A percentile compares a stretch with the other conserved stretches of the same genome.
Conservation (phyloP, 2,888 invertebrate genomes). For the Troides helena region DNA sequence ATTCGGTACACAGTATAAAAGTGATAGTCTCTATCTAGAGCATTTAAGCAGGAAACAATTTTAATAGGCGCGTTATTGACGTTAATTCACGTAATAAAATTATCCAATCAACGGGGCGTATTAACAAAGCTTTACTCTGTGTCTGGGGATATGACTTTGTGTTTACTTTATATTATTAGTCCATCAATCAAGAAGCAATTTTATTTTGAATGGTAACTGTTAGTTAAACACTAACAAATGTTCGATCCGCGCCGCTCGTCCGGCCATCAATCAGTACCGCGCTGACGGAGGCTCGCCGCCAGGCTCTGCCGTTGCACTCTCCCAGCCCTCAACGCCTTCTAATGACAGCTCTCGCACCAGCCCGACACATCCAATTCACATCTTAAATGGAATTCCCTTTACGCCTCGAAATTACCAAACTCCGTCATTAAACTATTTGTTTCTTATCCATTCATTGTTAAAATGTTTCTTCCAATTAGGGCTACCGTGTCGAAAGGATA, state of each 20-base stretch:
- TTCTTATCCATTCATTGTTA: constrained; percentile 72
- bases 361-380: constrained; percentile 77
- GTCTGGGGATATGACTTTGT: constrained; percentile 42
- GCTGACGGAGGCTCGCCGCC: constrained; percentile 47
- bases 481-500: constrained; percentile 81
- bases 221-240: constrained; percentile 76
- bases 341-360: constrained; percentile 63
- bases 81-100: constrained; percentile 16
- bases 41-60: background rate
- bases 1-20: background rate
- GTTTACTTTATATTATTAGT: constrained; percentile 78
- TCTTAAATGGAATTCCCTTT: constrained; percentile 78
- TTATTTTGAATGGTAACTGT: constrained; percentile 74
- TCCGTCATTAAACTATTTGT: constrained; percentile 77
- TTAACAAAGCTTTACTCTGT: constrained; percentile 47
- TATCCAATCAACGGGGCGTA: constrained; percentile 32
- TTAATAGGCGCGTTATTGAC: constrained; percentile 7
- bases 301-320: constrained; percentile 39
- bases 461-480: constrained; percentile 77
- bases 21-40: background rate
- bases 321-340: constrained; percentile 49
- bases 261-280: constrained; percentile 68
- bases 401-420: constrained; percentile 70
- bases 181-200: constrained; percentile 77
- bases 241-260: constrained; percentile 54